Conservation (phyloP, 2,113 vertebrate genomes). For the Rutilus rutilus region DNA sequence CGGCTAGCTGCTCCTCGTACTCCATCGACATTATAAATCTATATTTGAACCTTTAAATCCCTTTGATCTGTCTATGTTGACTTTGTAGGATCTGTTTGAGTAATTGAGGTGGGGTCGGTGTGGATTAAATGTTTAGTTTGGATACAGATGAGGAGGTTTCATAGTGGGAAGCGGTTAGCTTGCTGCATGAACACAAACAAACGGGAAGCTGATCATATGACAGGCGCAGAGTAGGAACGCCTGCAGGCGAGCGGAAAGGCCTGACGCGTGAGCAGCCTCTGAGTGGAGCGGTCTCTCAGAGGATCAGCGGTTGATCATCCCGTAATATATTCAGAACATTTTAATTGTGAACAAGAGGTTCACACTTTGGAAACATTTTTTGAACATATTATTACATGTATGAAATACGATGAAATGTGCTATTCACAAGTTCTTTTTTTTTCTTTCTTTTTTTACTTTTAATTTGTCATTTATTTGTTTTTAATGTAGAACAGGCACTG, state of each 20-base stretch:
- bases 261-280: neutral
- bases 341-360: too few relatives aligned
- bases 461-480: neutral
- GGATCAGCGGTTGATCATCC: neutral
- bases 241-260: slow-evolving; percentile 12
- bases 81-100: neutral
- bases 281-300: neutral
- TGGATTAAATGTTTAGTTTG: slow-evolving; percentile 6
- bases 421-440: neutral
- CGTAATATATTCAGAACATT: too few relatives aligned
- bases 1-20: slow-evolving; percentile 88
- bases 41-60: neutral
- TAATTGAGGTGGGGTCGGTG: neutral
- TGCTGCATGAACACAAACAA: slow-evolving; percentile 16
- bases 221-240: neutral
- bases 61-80: neutral
- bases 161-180: slow-evolving; percentile 36
- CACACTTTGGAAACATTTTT: neutral
- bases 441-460: too few relatives aligned
- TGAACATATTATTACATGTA: neutral
- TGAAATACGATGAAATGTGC: neutral
- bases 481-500: neutral
- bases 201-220: slow-evolving; percentile 48
- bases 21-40: slow-evolving; percentile 87
- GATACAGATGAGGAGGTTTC: slow-evolving; percentile 4